Conservation (phyloP, 2,113 vertebrate genomes). For the Hystrix brachyura region DNA sequence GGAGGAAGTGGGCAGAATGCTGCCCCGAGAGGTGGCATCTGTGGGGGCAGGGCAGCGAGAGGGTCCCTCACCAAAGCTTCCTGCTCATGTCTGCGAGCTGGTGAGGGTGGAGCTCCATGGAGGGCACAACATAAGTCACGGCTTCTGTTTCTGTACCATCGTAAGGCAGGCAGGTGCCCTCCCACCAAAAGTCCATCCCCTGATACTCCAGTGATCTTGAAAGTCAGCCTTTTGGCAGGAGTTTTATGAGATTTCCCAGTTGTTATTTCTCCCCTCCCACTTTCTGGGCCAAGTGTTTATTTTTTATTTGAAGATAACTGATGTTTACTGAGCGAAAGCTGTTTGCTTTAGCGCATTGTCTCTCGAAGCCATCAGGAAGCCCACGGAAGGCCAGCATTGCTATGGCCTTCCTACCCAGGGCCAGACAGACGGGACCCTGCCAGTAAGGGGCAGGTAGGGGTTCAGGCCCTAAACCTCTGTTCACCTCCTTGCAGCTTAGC, state of each 20-base stretch:
- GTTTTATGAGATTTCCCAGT: constrained; percentile 59
- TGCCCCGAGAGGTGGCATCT: background rate
- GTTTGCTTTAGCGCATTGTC: constrained; percentile 15
- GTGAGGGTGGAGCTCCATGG: background rate
- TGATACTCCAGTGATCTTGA: background rate
- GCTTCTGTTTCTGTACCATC: background rate
- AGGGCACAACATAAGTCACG: background rate
- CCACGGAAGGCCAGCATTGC: background rate
- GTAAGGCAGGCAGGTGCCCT: background rate
- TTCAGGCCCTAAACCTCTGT: background rate
- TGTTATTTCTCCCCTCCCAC: background rate
- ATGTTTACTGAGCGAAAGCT: constrained; percentile 42
- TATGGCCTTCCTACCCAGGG: accelerated
- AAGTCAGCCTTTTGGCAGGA: background rate
- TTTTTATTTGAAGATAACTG: constrained; percentile 43
- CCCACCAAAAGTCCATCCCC: background rate
- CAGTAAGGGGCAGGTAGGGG: background rate
- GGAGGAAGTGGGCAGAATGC: background rate
- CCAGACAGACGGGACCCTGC: no score
- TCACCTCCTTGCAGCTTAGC: background rate
- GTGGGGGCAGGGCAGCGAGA: background rate
- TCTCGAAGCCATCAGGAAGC: background rate
- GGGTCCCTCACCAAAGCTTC: background rate
- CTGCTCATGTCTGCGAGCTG: background rate
- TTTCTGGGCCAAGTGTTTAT: background rate